A percentile compares a stretch with the other conserved stretches of the same genome.
phyloP scores from a whole-genome alignment of 2,113 vertebrate species.

The Emydocephalus ijimae region DNA sequence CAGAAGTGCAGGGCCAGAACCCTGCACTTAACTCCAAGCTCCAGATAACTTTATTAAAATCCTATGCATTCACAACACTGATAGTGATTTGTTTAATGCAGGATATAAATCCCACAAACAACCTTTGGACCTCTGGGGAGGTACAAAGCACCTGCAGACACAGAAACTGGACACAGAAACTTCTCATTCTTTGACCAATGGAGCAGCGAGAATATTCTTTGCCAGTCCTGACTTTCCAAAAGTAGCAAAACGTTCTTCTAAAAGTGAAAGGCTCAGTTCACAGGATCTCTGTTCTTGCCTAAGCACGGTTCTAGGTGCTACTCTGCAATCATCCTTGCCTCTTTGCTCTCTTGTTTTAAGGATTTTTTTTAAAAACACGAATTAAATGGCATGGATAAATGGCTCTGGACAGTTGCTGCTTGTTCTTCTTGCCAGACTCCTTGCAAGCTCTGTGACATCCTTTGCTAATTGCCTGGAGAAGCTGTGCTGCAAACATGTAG shows the following conservation, averaged over 20 bases:
- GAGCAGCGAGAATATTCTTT: not conserved
- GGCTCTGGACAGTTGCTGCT: not conserved
- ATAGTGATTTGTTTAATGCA: not conserved
- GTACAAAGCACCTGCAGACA: not conserved
- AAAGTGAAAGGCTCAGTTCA: not conserved
- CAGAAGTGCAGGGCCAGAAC: too few relatives aligned
- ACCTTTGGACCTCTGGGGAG: not conserved
- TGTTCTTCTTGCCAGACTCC: not conserved
- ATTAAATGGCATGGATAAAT: not conserved
- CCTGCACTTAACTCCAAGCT: too few relatives aligned
- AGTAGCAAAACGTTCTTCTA: not conserved
- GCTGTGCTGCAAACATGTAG: accelerated
- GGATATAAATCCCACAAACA: not conserved
- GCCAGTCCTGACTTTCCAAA: not conserved
- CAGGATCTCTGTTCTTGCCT: not conserved
- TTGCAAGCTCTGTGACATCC: not conserved
- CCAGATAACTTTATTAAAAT: too few relatives aligned
- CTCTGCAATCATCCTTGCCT: not conserved
- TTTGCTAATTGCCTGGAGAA: not conserved
- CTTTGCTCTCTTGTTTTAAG: not conserved
- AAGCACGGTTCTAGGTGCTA: not conserved
- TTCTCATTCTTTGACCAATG: not conserved
- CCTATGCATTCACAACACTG: too few relatives aligned
- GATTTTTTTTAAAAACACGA: not conserved
- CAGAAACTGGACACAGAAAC: not conserved